These are phyloP conservation scores for Thera britannica DNA, from an alignment of 2,888 invertebrate species.

Conservation along the genomic window DNA sequence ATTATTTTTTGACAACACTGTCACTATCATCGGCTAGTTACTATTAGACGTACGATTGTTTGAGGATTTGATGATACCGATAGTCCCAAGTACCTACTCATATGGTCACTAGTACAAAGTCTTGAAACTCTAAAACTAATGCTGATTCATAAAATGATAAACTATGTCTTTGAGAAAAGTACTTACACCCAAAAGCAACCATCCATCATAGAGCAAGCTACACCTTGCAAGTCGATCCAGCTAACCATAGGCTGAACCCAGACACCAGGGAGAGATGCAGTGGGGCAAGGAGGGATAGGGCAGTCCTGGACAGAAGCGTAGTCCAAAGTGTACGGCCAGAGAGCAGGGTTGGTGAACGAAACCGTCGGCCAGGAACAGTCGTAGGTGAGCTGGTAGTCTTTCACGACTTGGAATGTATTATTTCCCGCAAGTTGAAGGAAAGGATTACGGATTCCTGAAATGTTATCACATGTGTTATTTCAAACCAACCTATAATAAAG, in stretches of 20 bases:
- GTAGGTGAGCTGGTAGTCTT: slow-evolving; percentile 78
- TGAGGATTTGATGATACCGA: too few relatives aligned
- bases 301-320: slow-evolving; percentile 84
- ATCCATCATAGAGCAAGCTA: slow-evolving; percentile 85
- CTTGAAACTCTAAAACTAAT: too few relatives aligned
- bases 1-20: too few relatives aligned
- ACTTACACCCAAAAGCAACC: slow-evolving; percentile 78
- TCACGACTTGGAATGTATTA: slow-evolving; percentile 82
- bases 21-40: too few relatives aligned
- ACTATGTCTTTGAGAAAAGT: background rate
- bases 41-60: too few relatives aligned
- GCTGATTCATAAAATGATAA: too few relatives aligned
- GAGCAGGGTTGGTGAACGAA: slow-evolving; percentile 63
- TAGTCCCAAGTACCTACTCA: too few relatives aligned
- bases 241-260: slow-evolving; percentile 88
- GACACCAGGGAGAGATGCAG: slow-evolving; percentile 81
- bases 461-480: too few relatives aligned
- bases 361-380: slow-evolving; percentile 87
- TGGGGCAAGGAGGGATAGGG: slow-evolving; percentile 83
- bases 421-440: slow-evolving; percentile 85
- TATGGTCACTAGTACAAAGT: too few relatives aligned
- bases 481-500: too few relatives aligned
- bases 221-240: slow-evolving; percentile 72
- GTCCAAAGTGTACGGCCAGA: slow-evolving; percentile 90
- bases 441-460: slow-evolving; percentile 78